phyloP scores from a whole-genome alignment of 2,113 vertebrate species.

The Larimichthys polyactis region DNA sequence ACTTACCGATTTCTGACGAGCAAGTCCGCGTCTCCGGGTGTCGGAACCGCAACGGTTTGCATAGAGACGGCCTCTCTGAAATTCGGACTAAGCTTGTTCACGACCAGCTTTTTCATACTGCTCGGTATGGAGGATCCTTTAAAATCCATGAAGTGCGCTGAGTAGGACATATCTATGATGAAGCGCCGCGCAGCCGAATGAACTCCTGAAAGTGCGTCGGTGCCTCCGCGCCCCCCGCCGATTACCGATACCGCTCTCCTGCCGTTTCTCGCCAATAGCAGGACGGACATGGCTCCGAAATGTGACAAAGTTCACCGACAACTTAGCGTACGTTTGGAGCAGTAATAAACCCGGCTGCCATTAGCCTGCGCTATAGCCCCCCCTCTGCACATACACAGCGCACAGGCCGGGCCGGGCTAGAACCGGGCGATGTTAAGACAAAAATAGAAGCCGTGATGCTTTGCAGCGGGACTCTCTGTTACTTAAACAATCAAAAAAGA shows the following conservation, averaged over 20 bases:
- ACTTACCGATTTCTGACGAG: slow-evolving; percentile 96
- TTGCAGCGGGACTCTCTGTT: not conserved
- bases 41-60: slow-evolving; percentile 86
- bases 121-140: slow-evolving; percentile 90
- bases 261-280: slow-evolving; percentile 34
- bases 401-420: slow-evolving; percentile 28
- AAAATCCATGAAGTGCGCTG: slow-evolving; percentile 95
- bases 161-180: slow-evolving; percentile 94
- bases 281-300: slow-evolving; percentile 70
- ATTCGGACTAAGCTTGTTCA: slow-evolving; percentile 89
- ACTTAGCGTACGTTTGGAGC: slow-evolving; percentile 50
- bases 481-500: not conserved
- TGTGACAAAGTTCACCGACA: slow-evolving; percentile 82
- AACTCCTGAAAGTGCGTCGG: slow-evolving; percentile 71
- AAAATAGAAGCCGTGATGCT: not conserved
- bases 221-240: slow-evolving; percentile 52
- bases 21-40: slow-evolving; percentile 91
- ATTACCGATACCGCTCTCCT: slow-evolving; percentile 36
- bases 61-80: slow-evolving; percentile 90
- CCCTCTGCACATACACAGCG: slow-evolving; percentile 9
- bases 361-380: slow-evolving; percentile 65
- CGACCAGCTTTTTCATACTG: slow-evolving; percentile 92
- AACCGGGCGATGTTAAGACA: not conserved
- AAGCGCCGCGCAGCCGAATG: slow-evolving; percentile 72
- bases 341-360: slow-evolving; percentile 30